Evolutionary conservation across 2,113 vertebrate species (phyloP), one percentile per base, ranked within the genome.

Genomic region (Pungitius pungitius): DNA sequence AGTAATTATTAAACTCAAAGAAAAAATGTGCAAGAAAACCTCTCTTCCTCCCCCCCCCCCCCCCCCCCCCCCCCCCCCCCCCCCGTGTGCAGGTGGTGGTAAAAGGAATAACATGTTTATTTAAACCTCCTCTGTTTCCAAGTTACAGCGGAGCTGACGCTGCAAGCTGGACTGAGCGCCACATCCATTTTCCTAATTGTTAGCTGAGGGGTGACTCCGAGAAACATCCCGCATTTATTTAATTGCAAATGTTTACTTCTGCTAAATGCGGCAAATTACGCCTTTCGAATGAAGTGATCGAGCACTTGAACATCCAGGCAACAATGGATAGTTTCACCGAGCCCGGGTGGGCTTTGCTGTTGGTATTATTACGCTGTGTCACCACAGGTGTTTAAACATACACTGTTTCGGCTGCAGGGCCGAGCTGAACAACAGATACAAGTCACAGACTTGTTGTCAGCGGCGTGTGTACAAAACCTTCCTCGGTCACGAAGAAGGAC

Each of bases 371-470:
- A 70, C 52, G 33, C n/a, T 27, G 42, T 67, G 49, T 82, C 73
- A 39, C 72, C 76, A 39, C 71, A 87, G 85, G 74, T 83, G 66
- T 79, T 61, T 64, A 66, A 22, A 54, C 12, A 63, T 52, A 57
- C 62, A 62, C 56, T 55, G 45, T 67, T 82, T 85, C 59, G 62
- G 77, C 74, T 51, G 45, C 52, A 66, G 57, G 33, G 60, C 22
- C 15, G 69, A 18, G 20, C 59, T 47, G 64, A 62, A 78, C 65
- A 72, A 72, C 45, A 55, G 27, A 82, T 35, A 39, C 6, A 62
- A 66, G 30, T 61, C 64, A 69, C 49, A 56, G 45, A 55, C 52
- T 39, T 35, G 55, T 75, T 88, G 56, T 39, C 58, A 85, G 55
- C 65, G 45, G 35, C n/a, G n/a, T 5, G 22, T 40, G 27, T 17